Evolutionary conservation across 1,140 invertebrate genomes (phyloP), one percentile per base, ranked within the genome.

Genomic region (Belonocnema kinseyi): DNA sequence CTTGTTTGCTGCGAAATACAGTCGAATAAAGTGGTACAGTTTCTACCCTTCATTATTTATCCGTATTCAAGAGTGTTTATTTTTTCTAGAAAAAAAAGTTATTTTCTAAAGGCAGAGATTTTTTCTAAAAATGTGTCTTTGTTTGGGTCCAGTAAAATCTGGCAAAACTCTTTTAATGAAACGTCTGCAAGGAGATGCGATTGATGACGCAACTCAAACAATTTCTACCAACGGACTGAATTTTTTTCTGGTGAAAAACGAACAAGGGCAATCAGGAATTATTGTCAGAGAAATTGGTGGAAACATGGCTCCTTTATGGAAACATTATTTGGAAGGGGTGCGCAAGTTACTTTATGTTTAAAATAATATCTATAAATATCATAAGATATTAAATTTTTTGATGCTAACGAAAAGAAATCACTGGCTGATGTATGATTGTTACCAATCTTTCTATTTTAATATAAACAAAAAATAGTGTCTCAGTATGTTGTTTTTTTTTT

Each of bases 161-260:
- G 96, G 96, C 0, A 97, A 97, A 93, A 96, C 95, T 0, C 93
- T 96, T n/a, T 86, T 97, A 19, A 86, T 97, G 56, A 95, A 95
- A 89, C 94, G 93, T 66, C 88, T 97, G 7, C 94, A 96, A 88
- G 93, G 94, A 58, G 91, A 93, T 1, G 92, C 93, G 40, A 94
- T 96, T 12, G 95, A 96, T 81, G 93, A 94, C 73, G 95, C 94
- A 0, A 95, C 94, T 61, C 94, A 94, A 50, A 95, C 95, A 1
- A 94, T 96, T 21, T 93, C 95, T 6, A 97, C 96, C 0, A 94
- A 96, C 33, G 96, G 96, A 1, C 95, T 95, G 2, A 95, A 96
- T 87, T 93, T 97, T 66, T 94, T 93, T 78, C 93, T 93, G 50
- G 91, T 96, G 7, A 90, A 92, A 81, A 93, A 93, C 74, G 79